phyloP scores from a whole-genome alignment of 2,113 vertebrate species.

The Fulica atra region DNA sequence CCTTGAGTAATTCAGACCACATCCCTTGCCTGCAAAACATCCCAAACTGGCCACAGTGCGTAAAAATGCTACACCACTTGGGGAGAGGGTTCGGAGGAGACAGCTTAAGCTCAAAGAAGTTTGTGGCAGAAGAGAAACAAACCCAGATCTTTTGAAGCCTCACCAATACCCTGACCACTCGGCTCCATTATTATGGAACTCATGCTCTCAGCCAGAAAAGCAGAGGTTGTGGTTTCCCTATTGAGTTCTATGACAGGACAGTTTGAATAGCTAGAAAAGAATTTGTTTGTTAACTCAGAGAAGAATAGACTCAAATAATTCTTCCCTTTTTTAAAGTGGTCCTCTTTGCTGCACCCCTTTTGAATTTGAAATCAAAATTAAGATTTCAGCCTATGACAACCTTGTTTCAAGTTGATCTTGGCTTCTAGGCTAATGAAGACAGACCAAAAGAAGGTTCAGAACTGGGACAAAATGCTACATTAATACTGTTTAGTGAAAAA shows the following conservation, averaged over 20 bases:
- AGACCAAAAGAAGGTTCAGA: not conserved
- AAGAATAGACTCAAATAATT: not conserved
- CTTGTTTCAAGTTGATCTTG: not conserved
- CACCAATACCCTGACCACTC: not conserved
- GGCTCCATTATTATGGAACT: not conserved
- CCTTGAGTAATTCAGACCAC: not conserved
- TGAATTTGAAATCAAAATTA: not conserved
- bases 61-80: not conserved
- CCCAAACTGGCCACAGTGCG: not conserved
- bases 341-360: not conserved
- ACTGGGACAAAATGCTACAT: not conserved
- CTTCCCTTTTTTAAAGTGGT: not conserved
- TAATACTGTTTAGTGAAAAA: not conserved
- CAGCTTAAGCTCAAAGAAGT: not conserved
- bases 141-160: not conserved
- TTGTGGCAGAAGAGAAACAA: not conserved
- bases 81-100: not conserved
- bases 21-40: not conserved
- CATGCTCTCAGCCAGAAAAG: not conserved
- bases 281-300: not conserved
- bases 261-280: not conserved
- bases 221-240: not conserved
- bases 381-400: not conserved
- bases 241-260: not conserved
- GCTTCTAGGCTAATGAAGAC: not conserved